Evolutionary conservation across 2,888 invertebrate genomes (phyloP), one percentile per base, ranked within the genome.

Genomic region (Euclidia mi): DNA sequence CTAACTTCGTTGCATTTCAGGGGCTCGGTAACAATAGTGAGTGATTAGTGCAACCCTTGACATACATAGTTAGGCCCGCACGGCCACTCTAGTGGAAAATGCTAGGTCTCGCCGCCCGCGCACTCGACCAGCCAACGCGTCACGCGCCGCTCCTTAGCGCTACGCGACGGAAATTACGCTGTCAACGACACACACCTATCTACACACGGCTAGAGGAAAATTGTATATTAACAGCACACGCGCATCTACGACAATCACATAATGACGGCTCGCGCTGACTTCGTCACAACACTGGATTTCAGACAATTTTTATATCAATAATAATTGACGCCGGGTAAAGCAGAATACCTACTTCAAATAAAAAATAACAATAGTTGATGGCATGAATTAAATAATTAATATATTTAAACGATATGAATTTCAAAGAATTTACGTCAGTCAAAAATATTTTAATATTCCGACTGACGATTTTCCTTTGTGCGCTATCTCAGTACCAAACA

Each of bases 21-120:
- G 88, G 85, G 85, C 87, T 87, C 79, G 70, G 82, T 84, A 88
- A 91, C 88, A 90, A 90, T 88, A 83, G 88, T 82, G 85, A 85
- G 84, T 87, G 86, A 93, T 92, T 92, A 93, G 79, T 79, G 78
- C 84, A 88, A 91, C 91, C 93, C 93, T 94, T 94, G 94, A 94
- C 94, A 93, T 63, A 92, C 90, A 89, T 91, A 85, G 82, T 82
- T 82, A 87, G 82, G 83, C 71, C 79, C 79, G 84, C 86, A 86
- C 87, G 79, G 81, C 85, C 90, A 89, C 88, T 93, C 91, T 92
- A 90, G 78, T 91, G 92, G 90, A 92, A 93, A 92, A 91, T 87
- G 86, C 87, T 90, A 89, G 87, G 87, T 88, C 88, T 92, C 80
- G 73, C 78, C 84, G 85, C 85, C 82, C 80, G 84, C 84, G 79